Percentiles rank a stretch among this genome's conserved stretches.
Conservation (phyloP, 2,888 invertebrate genomes). For the Polylopha cassiicola region DNA sequence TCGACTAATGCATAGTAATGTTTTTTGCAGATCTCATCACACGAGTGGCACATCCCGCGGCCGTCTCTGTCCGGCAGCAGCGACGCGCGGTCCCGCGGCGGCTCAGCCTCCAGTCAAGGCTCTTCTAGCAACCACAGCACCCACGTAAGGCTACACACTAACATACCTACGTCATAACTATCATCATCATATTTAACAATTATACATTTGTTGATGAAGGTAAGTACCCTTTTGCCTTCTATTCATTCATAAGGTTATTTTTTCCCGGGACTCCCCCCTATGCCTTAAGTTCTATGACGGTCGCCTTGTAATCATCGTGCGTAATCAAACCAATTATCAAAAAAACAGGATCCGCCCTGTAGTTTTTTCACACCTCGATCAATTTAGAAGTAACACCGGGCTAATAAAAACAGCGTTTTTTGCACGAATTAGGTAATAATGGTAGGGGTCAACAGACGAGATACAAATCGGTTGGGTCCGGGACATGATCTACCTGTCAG, state of each 20-base stretch:
- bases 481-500: constrained; percentile 43
- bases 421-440: constrained; percentile 38
- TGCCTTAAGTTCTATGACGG: too few species aligned
- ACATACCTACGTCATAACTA: constrained; percentile 19
- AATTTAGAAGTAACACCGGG: constrained; percentile 19
- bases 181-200: constrained; percentile 6
- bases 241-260: too few species aligned
- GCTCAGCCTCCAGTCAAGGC: constrained; percentile 81
- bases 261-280: too few species aligned
- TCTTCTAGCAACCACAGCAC: constrained; percentile 85
- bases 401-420: constrained; percentile 35
- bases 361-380: constrained; percentile 26
- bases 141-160: constrained; percentile 77
- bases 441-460: constrained; percentile 48
- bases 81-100: constrained; percentile 64
- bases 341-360: constrained; percentile 29
- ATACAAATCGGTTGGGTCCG: constrained; percentile 42
- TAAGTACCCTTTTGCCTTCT: too few species aligned
- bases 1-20: too few species aligned
- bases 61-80: constrained; percentile 82
- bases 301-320: too few species aligned
- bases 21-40: constrained; percentile 56
- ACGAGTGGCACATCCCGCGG: constrained; percentile 88
- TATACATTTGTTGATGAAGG: too few species aligned
- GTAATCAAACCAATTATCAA: constrained; percentile 19